Conservation (phyloP, 2,113 vertebrate genomes). For the Trematocara stigmaticum region DNA sequence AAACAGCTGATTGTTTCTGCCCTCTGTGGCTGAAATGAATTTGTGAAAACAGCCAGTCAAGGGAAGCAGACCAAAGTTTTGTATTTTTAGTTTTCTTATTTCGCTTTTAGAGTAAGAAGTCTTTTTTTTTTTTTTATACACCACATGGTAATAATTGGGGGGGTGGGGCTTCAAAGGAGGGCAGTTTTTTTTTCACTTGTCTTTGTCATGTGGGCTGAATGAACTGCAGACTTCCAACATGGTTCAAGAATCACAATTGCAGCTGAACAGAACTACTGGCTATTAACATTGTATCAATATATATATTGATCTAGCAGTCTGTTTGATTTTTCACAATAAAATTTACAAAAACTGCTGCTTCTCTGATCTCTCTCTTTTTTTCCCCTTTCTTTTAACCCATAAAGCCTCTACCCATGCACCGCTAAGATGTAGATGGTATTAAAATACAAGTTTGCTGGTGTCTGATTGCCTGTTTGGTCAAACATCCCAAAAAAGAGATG, state of each 20-base stretch:
- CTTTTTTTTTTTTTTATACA: slow-evolving; percentile 47
- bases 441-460: neutral
- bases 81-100: slow-evolving; percentile 70
- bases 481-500: neutral
- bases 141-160: slow-evolving; percentile 5
- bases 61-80: slow-evolving; percentile 81
- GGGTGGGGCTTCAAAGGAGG: slow-evolving; percentile 24
- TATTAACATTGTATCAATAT: slow-evolving; percentile 77
- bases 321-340: slow-evolving; percentile 81
- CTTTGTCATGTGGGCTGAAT: slow-evolving; percentile 44
- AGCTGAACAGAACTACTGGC: slow-evolving; percentile 75
- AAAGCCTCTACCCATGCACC: neutral
- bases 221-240: slow-evolving; percentile 55
- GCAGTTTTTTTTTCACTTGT: neutral
- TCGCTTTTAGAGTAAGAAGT: slow-evolving; percentile 57
- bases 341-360: slow-evolving; percentile 64
- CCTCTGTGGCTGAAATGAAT: slow-evolving; percentile 43
- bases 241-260: slow-evolving; percentile 68
- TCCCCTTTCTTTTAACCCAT: neutral
- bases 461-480: neutral
- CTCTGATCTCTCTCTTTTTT: neutral
- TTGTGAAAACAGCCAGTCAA: slow-evolving; percentile 59
- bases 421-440: neutral
- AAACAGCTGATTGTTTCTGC: slow-evolving; percentile 54
- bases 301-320: slow-evolving; percentile 80